Conservation (phyloP, 30 jellyfish, hydroid and myxozoan genomes). For the Aurelia sp. region DNA sequence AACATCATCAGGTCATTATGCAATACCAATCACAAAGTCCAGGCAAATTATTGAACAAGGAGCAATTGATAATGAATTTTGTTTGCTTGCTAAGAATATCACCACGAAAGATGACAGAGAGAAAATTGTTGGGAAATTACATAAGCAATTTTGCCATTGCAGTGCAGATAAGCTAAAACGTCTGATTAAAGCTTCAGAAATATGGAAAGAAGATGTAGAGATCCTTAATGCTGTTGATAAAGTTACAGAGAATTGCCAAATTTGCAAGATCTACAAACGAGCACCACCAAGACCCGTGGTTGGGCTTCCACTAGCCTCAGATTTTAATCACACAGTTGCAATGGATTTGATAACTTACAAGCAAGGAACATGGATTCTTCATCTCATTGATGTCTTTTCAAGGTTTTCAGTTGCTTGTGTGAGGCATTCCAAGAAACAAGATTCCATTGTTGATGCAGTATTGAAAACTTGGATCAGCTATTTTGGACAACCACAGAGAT, state of each 20-base stretch:
- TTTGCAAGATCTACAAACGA: conserved; percentile 39
- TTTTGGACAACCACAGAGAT: conserved; percentile 3
- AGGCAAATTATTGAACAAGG: conserved; percentile 29
- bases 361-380: too few species aligned
- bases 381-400: too few species aligned
- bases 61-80: conserved; percentile 25
- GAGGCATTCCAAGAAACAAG: too few species aligned
- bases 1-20: conserved; percentile 56
- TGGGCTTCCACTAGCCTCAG: conserved; percentile 3
- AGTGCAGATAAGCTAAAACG: conserved; percentile 13
- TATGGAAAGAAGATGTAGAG: background rate
- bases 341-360: too few species aligned
- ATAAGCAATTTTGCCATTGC: conserved; percentile 45
- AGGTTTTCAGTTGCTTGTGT: background rate
- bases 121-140: background rate
- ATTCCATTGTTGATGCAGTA: too few species aligned
- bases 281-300: conserved; percentile 40
- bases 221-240: background rate
- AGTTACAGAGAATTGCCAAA: background rate
- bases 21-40: conserved; percentile 27
- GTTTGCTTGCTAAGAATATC: background rate
- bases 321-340: conserved; percentile 16
- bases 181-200: conserved; percentile 13
- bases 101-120: too few species aligned
- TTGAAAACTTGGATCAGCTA: background rate